phyloP scores from a whole-genome alignment of 2,113 vertebrate species.

The Pontoporia blainvillei region DNA sequence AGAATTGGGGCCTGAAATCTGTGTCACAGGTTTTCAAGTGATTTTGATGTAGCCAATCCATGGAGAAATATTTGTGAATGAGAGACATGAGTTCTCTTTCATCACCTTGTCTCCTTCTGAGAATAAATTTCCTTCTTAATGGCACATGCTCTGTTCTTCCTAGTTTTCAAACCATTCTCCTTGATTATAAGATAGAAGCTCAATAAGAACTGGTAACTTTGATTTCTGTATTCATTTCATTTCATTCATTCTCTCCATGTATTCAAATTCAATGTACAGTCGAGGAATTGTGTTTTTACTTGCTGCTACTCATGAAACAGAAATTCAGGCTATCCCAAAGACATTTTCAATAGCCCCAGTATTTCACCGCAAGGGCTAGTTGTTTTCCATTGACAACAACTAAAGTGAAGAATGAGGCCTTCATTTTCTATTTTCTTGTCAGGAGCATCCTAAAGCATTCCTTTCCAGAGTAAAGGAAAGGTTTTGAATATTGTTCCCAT shows the following conservation, averaged over 20 bases:
- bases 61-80: background rate
- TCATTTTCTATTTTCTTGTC: slow-evolving; percentile 4
- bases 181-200: background rate
- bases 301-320: background rate
- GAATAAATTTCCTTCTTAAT: background rate
- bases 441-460: background rate
- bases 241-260: background rate
- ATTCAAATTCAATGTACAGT: background rate
- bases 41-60: background rate
- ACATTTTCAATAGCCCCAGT: background rate
- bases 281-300: background rate
- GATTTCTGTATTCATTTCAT: background rate
- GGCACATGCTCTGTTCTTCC: background rate
- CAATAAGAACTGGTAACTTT: background rate
- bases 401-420: background rate
- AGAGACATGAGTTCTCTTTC: background rate
- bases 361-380: background rate
- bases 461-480: background rate
- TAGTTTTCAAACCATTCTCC: background rate
- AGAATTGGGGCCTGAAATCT: background rate
- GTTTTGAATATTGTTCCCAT: background rate
- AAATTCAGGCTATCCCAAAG: background rate
- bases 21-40: background rate
- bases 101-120: background rate
- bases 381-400: slow-evolving; percentile 12